Evolutionary conservation across 2,888 invertebrate genomes (phyloP).

Genomic region (Cremastinae sp.): DNA sequence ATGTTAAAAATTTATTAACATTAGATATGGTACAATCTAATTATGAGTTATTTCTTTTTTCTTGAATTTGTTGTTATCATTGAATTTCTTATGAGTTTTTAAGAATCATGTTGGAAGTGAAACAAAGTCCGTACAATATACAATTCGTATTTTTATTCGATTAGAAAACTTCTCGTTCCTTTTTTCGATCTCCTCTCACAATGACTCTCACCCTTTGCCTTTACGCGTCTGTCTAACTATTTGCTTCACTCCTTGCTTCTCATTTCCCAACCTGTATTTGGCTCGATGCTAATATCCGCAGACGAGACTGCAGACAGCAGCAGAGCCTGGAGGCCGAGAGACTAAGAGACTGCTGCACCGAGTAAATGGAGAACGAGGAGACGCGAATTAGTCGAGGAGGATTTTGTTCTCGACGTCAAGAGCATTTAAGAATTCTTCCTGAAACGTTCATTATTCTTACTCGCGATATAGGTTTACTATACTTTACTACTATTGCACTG

Average conservation of each 20-base stretch:
- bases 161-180: conserved; percentile 66
- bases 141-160: conserved; percentile 72
- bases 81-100: too few species aligned
- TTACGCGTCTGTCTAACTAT: conserved; percentile 48
- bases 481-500: conserved; percentile 3
- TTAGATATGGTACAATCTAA: too few species aligned
- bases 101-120: too few species aligned
- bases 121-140: too few species aligned
- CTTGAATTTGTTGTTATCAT: too few species aligned
- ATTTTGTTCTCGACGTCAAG: conserved; percentile 66
- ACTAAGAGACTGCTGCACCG: conserved; percentile 56
- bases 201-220: conserved; percentile 53
- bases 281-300: conserved; percentile 71
- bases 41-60: too few species aligned
- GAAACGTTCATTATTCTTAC: conserved; percentile 73
- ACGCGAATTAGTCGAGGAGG: conserved; percentile 52
- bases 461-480: conserved; percentile 65
- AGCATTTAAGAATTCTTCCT: conserved; percentile 70
- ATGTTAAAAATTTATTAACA: too few species aligned
- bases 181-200: conserved; percentile 32
- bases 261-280: conserved; percentile 26
- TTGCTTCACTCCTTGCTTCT: conserved; percentile 32
- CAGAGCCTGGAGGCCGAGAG: conserved; percentile 65
- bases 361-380: conserved; percentile 43
- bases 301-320: conserved; percentile 51